Base-by-base conservation (phyloP, 2,888 invertebrate genomes). In the Macrostomum cliftonense region DNA sequence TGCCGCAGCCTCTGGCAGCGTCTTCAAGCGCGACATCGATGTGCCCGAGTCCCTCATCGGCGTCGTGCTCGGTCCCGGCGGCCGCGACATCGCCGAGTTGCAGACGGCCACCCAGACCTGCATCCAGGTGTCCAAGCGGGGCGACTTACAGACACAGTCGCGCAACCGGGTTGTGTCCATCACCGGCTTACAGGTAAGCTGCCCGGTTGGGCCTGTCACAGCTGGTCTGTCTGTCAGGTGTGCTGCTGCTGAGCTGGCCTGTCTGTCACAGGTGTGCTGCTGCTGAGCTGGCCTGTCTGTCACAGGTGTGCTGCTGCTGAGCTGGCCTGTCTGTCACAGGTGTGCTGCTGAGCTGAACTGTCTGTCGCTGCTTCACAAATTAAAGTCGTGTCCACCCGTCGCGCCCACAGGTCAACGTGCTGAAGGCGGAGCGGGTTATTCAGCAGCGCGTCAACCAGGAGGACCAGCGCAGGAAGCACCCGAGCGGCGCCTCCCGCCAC, bases 111-210 rank as follows among this genome's bases (percentile, higher is more conserved):
- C 87, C 69, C 88, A 89, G 72, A 88, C 91, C 73, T 88, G 83
- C 76, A 88, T 93, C 74, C 89, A 91, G 77, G 91, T 93, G 75
- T 88, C 88, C 61, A 91, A 91, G 78, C 91, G 91, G 76, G 89
- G 89, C 71, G 85, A 84, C 67, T 91, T 86, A 77, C 85, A 87
- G 65, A 89, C 91, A 59, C 89, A 89, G 73, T 91, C 89, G 60
- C 81, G 88, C 72, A 89, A 91, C 77, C 82, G 91, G 69, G 85
- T 89, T 74, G 91, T 91, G 60, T 87, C 89, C 73, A 88, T 91
- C 74, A 81, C 83, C 65, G 91, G 91, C 73, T 7, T 28, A 9
- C 28, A 28, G 28, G 28, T 28, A 9, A 28, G 28, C 4, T 7
- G 4, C 28, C 28, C 28, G 4, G 28, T 28, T n/a, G n/a, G n/a